phyloP scores from a whole-genome alignment of 2,797 vertebrate species.

The Gallinago stenura region DNA sequence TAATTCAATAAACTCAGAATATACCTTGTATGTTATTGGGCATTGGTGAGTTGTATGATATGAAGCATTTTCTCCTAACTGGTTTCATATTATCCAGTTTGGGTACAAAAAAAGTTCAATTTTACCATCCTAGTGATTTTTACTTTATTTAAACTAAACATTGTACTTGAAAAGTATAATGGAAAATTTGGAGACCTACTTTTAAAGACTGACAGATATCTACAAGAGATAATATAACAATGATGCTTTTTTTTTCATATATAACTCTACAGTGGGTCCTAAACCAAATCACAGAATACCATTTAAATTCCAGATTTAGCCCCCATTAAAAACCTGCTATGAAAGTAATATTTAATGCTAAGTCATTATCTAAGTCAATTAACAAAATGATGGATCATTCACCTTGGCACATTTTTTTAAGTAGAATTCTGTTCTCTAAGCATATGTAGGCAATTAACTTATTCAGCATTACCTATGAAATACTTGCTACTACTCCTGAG shows the following conservation, averaged over 20 bases:
- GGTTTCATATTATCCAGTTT: not conserved
- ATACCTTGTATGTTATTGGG: not conserved
- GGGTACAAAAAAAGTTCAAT: not conserved
- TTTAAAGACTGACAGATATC: not conserved
- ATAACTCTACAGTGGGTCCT: not conserved
- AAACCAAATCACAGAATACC: not conserved
- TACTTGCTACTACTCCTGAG: not conserved
- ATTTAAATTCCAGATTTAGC: not conserved
- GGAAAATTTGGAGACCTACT: not conserved
- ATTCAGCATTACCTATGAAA: not conserved
- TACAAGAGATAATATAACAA: not conserved
- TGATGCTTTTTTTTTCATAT: not conserved
- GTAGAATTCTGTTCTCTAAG: not conserved
- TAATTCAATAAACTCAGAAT: conserved; percentile 36
- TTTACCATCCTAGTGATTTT: not conserved
- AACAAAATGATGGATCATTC: not conserved
- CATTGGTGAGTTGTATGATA: not conserved
- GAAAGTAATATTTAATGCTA: not conserved
- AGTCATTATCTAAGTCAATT: not conserved
- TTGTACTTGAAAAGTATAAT: not conserved
- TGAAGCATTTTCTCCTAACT: not conserved
- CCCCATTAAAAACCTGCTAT: not conserved
- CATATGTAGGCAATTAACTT: not conserved
- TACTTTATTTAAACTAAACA: not conserved
- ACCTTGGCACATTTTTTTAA: not conserved